phyloP scores from a whole-genome alignment of 2,113 vertebrate genomes.

The Misgurnus mizolepis region DNA sequence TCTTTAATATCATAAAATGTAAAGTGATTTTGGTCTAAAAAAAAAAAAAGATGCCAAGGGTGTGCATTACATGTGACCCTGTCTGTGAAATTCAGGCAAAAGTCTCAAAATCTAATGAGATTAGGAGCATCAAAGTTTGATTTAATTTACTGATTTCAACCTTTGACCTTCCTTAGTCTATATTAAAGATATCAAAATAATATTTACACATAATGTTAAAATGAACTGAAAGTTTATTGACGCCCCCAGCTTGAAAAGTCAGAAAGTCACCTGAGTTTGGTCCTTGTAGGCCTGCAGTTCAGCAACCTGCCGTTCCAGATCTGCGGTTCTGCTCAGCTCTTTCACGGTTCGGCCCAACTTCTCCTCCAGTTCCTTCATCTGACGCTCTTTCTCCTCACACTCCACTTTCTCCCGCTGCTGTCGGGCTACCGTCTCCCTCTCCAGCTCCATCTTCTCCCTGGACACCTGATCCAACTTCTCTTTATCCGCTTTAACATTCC shows the following conservation, averaged over 20 bases:
- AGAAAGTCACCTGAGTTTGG: conserved; percentile 68
- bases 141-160: no score
- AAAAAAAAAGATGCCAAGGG: no score
- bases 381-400: conserved; percentile 73
- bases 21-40: no score
- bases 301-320: conserved; percentile 66
- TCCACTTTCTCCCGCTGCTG: conserved; percentile 17
- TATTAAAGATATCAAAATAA: no score
- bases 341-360: conserved; percentile 70
- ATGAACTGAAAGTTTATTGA: no score
- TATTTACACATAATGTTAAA: no score
- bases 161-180: no score
- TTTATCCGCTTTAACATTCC: conserved; percentile 49
- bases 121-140: no score
- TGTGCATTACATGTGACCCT: no score
- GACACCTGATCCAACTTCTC: conserved; percentile 76
- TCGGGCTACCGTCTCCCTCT: conserved; percentile 54
- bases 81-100: no score
- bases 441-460: conserved; percentile 73
- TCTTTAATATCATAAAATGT: no score
- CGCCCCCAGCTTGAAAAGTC: not conserved
- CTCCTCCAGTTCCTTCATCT: conserved; percentile 73
- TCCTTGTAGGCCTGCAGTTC: conserved; percentile 73
- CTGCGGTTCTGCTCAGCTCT: conserved; percentile 64
- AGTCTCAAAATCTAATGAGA: no score